Base-by-base conservation (phyloP, 2,797 vertebrate genomes). In the Chlorospingus semifuscus region DNA sequence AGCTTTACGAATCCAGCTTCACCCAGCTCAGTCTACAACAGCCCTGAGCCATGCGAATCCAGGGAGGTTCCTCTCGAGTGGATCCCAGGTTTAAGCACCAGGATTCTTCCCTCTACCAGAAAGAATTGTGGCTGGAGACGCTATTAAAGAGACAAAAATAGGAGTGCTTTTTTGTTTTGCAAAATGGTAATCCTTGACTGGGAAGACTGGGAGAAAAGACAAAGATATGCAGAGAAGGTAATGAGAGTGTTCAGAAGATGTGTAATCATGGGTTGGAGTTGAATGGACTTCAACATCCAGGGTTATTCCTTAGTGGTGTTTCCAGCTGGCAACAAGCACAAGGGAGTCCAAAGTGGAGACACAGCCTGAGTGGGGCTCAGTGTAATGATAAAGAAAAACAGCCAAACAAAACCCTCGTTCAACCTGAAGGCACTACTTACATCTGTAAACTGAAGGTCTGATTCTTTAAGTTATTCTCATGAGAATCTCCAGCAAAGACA, bases 201-300 rank as follows among this genome's bases (percentile, higher is more conserved):
- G 85, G 89, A 96, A 50, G 65, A 83, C 23, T 53, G 27, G 63
- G 80, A 83, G 59, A 79, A 90, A 85, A 85, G 34, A 83, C 65
- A 70, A 71, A 93, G 55, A 70, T 74, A 37, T 49, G 68, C 0
- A 1, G 59, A 83, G 69, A 87, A 75, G 85, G 74, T 88, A 96
- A 92, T 77, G 70, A 96, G 36, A 3, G 4, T 94, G 84, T 96
- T 94, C 86, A 77, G 64, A 93, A 60, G 76, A 84, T 22, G 12
- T 21, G 11, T 87, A 94, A 75, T 92, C 91, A 96, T 12, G n/a
- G 93, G 49, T 65, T 86, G 96, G 94, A 91, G 97, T 59, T 96
- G 95, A 97, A 97, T 89, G 90, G 92, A 89, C 90, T 96, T 96
- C 75, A 96, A 89, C 95, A 96, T 96, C 93, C 95, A 94, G 87